Base-by-base conservation (phyloP, 2,888 invertebrate species). In the Apocheima hispidaria region DNA sequence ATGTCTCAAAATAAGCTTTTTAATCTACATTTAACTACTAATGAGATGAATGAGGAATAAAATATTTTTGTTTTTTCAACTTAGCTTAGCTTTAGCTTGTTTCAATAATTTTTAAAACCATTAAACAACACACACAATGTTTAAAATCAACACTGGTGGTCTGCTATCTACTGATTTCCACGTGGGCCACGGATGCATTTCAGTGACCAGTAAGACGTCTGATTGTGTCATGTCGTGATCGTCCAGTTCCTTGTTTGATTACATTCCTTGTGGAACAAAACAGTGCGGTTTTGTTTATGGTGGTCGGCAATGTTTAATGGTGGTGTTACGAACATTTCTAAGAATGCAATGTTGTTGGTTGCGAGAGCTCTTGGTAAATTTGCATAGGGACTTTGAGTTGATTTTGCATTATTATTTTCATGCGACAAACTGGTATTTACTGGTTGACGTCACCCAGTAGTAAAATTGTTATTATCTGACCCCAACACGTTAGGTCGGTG, bases 191-290 rank as follows among this genome's bases (percentile, higher is more conserved):
- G n/a, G n/a, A n/a, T 53, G 49, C 36, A 46, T 20, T 54, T 49
- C n/a, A 48, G 20, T 49, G 26, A 28, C n/a, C 28, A 53, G 28
- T 28, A 26, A 60, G 56, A 7, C n/a, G 35, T n/a, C 7, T 7
- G 26, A 20, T 55, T 60, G 38, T 49, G 55, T 41, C 38, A 57
- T 51, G 60, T 28, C 28, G 16, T 54, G 58, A 62, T 64, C 60
- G 52, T n/a, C 51, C 50, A 28, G 57, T 52, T 63, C 60, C 56
- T 59, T 63, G 44, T 65, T 59, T 59, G 52, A 62, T 63, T 69
- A 54, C 57, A 60, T 52, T 61, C 50, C 61, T 63, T 61, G 66
- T 65, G 63, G 65, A 66, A 70, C 70, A 63, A 66, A 68, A 50
- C 55, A 40, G 60, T 64, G 52, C 52, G 50, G 59, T 58, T 59